These are phyloP conservation scores for Aethes cnicana DNA, from an alignment of 2,888 invertebrate species.

Conservation along the genomic window DNA sequence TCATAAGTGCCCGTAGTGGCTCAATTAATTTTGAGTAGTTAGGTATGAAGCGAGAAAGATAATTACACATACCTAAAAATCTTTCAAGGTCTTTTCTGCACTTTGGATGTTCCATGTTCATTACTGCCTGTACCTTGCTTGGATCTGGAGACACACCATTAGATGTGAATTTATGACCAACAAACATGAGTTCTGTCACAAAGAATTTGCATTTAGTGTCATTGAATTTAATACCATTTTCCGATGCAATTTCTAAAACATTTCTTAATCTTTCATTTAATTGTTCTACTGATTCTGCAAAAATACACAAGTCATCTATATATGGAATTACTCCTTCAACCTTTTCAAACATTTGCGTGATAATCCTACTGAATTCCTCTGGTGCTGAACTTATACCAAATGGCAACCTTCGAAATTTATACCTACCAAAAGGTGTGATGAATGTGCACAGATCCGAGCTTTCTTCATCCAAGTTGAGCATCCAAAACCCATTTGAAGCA, in stretches of 20 bases:
- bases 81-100: constrained; percentile 22
- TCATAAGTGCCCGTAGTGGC: constrained; percentile 16
- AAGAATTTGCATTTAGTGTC: constrained; percentile 18
- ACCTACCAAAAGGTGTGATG: constrained; percentile 31
- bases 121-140: constrained; percentile 23
- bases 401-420: constrained; percentile 23
- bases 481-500: constrained; percentile 33
- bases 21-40: constrained; percentile 22
- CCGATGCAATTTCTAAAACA: constrained; percentile 2
- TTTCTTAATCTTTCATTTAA: constrained; percentile 5
- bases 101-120: constrained; percentile 24
- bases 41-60: constrained; percentile 29
- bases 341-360: constrained; percentile 24
- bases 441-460: constrained; percentile 31
- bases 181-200: constrained; percentile 11
- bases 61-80: constrained; percentile 31
- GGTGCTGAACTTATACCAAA: constrained; percentile 24
- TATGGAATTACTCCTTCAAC: constrained; percentile 19
- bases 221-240: constrained; percentile 20
- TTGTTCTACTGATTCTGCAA: not conserved
- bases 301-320: constrained; percentile 13
- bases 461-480: constrained; percentile 16
- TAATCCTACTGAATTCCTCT: constrained; percentile 25
- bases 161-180: constrained; percentile 19
- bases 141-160: constrained; percentile 23